These are phyloP conservation scores for Polyploca ridens DNA, from an alignment of 2,888 invertebrate genomes.

Conservation along the genomic window DNA sequence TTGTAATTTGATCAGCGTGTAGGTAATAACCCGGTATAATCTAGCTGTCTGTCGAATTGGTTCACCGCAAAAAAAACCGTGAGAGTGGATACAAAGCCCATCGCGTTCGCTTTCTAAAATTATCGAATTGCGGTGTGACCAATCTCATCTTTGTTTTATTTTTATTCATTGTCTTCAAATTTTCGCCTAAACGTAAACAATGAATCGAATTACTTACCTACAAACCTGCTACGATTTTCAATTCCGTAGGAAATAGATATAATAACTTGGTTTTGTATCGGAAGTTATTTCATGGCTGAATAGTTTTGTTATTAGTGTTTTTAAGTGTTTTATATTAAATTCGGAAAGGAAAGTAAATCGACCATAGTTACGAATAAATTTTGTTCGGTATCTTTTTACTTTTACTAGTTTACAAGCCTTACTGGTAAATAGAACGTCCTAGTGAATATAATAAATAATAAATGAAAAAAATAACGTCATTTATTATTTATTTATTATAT, in stretches of 20 bases:
- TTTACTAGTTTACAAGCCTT: no score
- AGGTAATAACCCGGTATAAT: conserved; percentile 42
- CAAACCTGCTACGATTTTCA: conserved; percentile 4
- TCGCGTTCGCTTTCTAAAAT: conserved; percentile 60
- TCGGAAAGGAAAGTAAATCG: background rate
- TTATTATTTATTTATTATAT: no score
- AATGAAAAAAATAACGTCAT: no score
- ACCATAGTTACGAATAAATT: background rate
- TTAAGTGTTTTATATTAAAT: background rate
- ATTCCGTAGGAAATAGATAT: background rate
- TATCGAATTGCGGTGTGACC: conserved; percentile 32
- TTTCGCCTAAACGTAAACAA: conserved; percentile 39
- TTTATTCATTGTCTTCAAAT: conserved; percentile 28
- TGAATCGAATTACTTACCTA: conserved; percentile 47
- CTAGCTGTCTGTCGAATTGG: conserved; percentile 45
- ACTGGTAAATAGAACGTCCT: no score
- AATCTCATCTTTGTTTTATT: conserved; percentile 30
- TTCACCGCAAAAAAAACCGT: conserved; percentile 52
- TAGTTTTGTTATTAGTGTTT: conserved; percentile 22
- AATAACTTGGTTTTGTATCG: conserved; percentile 27
- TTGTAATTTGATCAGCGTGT: conserved; percentile 53
- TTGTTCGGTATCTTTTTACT: background rate
- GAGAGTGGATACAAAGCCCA: conserved; percentile 44
- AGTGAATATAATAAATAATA: no score
- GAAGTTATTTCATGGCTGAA: conserved; percentile 52